Percentiles rank a stretch among this genome's conserved stretches.
phyloP scores from a whole-genome alignment of 1,140 invertebrate genomes.

The Ceratitis capitata region DNA sequence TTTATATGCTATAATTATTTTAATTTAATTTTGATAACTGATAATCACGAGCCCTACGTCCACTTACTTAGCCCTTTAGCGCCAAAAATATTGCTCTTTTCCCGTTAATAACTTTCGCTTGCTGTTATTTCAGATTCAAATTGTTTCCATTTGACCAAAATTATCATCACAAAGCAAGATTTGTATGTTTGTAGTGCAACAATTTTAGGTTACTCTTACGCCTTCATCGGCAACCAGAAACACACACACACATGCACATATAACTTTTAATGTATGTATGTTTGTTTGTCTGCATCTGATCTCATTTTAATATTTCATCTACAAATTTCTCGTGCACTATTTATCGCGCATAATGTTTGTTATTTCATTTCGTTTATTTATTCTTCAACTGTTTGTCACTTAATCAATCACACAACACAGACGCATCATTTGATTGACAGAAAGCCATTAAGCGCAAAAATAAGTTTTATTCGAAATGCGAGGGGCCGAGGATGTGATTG shows the following conservation, averaged over 20 bases:
- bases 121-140: too few species aligned
- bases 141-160: too few species aligned
- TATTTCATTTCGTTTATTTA: constrained; percentile 31
- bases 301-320: constrained; percentile 29
- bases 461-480: constrained; percentile 32
- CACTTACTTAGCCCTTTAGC: too few species aligned
- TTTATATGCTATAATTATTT: too few species aligned
- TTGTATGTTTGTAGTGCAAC: too few species aligned
- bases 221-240: neutral
- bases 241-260: too few species aligned
- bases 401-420: constrained; percentile 36
- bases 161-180: too few species aligned
- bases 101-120: too few species aligned
- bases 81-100: too few species aligned
- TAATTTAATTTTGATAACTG: too few species aligned
- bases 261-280: neutral
- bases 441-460: constrained; percentile 35
- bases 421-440: constrained; percentile 21
- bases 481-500: neutral
- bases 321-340: neutral
- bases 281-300: neutral
- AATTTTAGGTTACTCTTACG: neutral
- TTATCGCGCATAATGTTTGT: neutral
- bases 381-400: constrained; percentile 37
- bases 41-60: too few species aligned